phyloP scores from a whole-genome alignment of 37 sponge, comb jelly and placozoan genomes.

The Hexactinellida sp. region DNA sequence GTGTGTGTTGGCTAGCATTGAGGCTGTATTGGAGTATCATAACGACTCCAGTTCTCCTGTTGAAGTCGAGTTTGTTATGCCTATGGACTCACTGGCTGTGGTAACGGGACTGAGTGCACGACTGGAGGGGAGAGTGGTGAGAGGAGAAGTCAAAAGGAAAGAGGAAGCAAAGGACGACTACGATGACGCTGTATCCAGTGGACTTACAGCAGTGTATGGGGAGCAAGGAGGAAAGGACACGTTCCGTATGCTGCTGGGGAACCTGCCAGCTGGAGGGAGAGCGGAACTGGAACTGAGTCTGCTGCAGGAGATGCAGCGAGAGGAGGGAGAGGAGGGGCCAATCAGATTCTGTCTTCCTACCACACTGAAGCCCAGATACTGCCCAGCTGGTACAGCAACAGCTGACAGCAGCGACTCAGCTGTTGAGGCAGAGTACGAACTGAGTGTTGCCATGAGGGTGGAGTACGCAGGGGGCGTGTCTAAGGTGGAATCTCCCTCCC shows the following conservation, averaged over 20 bases:
- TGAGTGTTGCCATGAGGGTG: background rate
- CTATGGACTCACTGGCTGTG: conserved; percentile 49
- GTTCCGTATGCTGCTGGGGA: conserved; percentile 55
- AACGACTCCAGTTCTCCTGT: conserved; percentile 39
- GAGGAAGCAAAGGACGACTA: conserved; percentile 55
- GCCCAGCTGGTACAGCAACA: background rate
- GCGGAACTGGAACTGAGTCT: conserved; percentile 45
- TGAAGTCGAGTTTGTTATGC: conserved; percentile 54
- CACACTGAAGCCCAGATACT: conserved; percentile 17
- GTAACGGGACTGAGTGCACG: conserved; percentile 44
- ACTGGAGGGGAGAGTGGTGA: conserved; percentile 43
- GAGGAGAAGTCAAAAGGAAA: conserved; percentile 44
- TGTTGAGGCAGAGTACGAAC: background rate
- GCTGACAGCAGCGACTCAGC: background rate
- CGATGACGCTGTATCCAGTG: conserved; percentile 59
- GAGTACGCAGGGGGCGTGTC: conserved; percentile 5
- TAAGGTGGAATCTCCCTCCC: conserved; percentile 6
- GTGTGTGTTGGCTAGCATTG: conserved; percentile 1
- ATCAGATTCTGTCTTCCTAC: conserved; percentile 20
- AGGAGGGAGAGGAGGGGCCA: conserved; percentile 14
- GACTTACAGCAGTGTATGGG: conserved; percentile 43
- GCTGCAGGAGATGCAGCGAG: conserved; percentile 40
- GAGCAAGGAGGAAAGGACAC: conserved; percentile 61
- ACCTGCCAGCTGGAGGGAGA: conserved; percentile 39
- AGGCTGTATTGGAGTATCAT: conserved; percentile 26